Base-by-base conservation (phyloP, 2,797 vertebrate genomes). In the Scarus forsteni region DNA sequence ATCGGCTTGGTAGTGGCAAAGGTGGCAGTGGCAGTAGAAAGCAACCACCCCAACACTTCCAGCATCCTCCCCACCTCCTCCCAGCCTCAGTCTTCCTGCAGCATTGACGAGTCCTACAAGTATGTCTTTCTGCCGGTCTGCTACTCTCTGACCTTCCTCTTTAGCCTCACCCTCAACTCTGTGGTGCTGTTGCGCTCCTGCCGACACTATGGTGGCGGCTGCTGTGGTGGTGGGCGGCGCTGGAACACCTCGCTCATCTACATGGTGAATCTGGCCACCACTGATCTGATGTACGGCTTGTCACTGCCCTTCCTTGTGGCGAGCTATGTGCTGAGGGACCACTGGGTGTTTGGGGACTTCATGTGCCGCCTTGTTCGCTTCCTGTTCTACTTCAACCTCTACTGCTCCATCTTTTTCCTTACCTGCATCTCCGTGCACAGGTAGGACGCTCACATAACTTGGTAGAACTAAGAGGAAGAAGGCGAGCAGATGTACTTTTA, bases 371-470 rank as follows among this genome's bases (percentile, higher is more conserved):
- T 96, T 5, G 95, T 96, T 7, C 94, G 95, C 9, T 96, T 96
- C 83, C 92, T 96, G 18, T 96, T 96, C 87, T 96, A 96, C 85
- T 96, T 96, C 74, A 96, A 96, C 76, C 93, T 95, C 34, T 96
- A 95, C 85, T 95, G 94, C 88, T 95, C 95, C 81, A 95, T 95
- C 84, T 95, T 95, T 89, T 96, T 96, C 88, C 94, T 96, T 62
- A 95, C 95, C 56, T 96, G 95, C 77, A 96, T 96, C 82, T 96
- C 95, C 0, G 90, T 88, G 76, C 88, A 89, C 86, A 90, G 88
- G 86, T 90, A 83, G 7, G 73, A 51, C 19, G 10, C 7, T 35
- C 6, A 6, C 3, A 19, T 3, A 6, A 13, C 43, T 5, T 12
- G 12, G 11, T 12, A 3, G 39, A 9, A 8, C 39, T 9, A 9